Base-by-base conservation (phyloP, 1,140 invertebrate genomes). In the Brachionus manjavacas region DNA sequence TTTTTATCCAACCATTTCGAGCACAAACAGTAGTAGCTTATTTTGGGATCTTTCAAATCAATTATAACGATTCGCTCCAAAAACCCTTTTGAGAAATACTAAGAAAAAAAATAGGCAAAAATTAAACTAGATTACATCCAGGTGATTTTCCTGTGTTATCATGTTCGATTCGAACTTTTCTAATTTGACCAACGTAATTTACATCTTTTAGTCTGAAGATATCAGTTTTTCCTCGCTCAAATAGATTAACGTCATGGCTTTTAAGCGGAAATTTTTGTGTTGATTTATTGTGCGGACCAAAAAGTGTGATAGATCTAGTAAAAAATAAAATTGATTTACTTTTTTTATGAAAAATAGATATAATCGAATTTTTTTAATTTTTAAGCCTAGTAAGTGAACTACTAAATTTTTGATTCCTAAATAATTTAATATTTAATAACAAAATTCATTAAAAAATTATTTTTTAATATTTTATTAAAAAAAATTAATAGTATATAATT, bases 11-110 rank as follows among this genome's bases (percentile, higher is more conserved):
- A 79, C 89, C 89, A 90, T 72, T 88, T 86, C 25, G 87, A 87
- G 86, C 89, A 90, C 0, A 88, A 88, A 84, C 89, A 89, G 84
- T 87, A 90, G 85, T 90, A 90, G 84, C 88, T 88, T 87, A 87
- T 88, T 74, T 89, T 87, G 7, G 87, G 86, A 84, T 88, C 86
- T 49, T 87, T 86, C 25, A 89, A 52, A 80, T 90, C 89, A 41
- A 88, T 88, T 0, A 90, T 86, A 9, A 89, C 89, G 83, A 90
- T 86, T 88, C 89, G 70, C 0, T 83, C 84, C 66, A 70, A 84
- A 52, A 84, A 85, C 68, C 84, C 49, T 72, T n/a, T 39, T 31
- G 83, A 72, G 16, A 66, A 43, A 23, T 14, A 9, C 35, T 68
- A 8, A 46, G 14, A 80, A 43, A 25, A 43, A 31, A 28, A 41